These are phyloP conservation scores for Terrapene triunguis DNA, from an alignment of 2,113 vertebrate species.

Conservation along the genomic window DNA sequence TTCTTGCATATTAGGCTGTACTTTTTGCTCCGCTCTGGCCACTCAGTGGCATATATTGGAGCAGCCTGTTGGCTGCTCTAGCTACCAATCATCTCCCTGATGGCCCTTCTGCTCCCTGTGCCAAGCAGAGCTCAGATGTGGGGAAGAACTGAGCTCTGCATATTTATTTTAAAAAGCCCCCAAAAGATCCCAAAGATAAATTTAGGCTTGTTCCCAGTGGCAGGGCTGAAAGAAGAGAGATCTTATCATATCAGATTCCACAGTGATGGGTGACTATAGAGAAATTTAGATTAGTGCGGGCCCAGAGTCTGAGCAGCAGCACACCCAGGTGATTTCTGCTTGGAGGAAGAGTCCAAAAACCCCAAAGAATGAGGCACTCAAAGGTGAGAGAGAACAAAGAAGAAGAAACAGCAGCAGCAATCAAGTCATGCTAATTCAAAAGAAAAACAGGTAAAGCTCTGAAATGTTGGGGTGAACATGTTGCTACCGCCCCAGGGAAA, in stretches of 20 bases:
- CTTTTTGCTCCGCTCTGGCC: not conserved
- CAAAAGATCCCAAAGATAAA: not conserved
- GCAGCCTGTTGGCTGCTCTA: not conserved
- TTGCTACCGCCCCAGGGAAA: too few relatives aligned
- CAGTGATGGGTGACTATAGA: not conserved
- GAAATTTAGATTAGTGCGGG: not conserved
- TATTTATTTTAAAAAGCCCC: not conserved
- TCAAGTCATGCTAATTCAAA: too few relatives aligned
- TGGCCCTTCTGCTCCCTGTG: not conserved
- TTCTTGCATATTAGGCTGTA: not conserved
- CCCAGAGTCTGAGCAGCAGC: not conserved
- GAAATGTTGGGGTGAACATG: too few relatives aligned
- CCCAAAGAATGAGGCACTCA: too few relatives aligned
- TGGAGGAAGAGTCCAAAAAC: too few relatives aligned
- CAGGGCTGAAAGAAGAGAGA: not conserved
- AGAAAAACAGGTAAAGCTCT: too few relatives aligned
- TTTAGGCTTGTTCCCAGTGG: not conserved
- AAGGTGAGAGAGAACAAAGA: too few relatives aligned
- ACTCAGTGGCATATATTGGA: not conserved
- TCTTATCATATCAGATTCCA: not conserved
- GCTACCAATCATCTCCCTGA: not conserved
- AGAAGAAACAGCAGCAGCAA: too few relatives aligned
- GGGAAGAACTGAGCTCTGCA: not conserved
- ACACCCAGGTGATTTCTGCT: not conserved
- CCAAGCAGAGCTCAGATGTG: not conserved